Evolutionary conservation across 2,888 invertebrate genomes (phyloP).

Genomic region (Hecatera dysodea): DNA sequence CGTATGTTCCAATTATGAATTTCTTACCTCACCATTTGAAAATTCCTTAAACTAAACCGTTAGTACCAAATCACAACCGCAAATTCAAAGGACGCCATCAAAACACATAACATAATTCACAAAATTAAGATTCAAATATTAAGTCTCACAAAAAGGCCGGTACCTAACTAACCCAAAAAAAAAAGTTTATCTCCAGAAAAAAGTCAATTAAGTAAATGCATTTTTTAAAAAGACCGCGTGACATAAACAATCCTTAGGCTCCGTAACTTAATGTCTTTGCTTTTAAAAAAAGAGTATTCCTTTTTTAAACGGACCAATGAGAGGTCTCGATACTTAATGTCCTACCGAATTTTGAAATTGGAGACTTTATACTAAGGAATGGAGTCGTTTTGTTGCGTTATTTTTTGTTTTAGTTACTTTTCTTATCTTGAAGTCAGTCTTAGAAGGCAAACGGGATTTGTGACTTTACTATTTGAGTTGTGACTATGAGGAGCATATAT

Average conservation of each 20-base stretch:
- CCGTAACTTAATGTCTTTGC: conserved; percentile 68
- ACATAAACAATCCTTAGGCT: conserved; percentile 68
- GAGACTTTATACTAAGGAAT: conserved; percentile 71
- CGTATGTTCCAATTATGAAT: too few species aligned
- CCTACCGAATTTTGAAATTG: conserved; percentile 87
- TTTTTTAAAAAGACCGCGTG: conserved; percentile 68
- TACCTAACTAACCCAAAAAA: conserved; percentile 37
- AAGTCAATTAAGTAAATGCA: conserved; percentile 68
- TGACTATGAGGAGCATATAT: neutral
- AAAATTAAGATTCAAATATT: conserved; percentile 55
- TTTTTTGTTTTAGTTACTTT: conserved; percentile 35
- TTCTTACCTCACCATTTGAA: neutral
- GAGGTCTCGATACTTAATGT: conserved; percentile 83
- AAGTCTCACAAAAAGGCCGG: conserved; percentile 32
- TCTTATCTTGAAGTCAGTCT: conserved; percentile 6
- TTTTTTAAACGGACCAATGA: conserved; percentile 86
- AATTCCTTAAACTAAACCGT: conserved; percentile 16
- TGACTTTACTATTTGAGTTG: too few species aligned
- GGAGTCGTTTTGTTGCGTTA: conserved; percentile 45
- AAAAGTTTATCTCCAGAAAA: conserved; percentile 51
- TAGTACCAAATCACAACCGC: neutral
- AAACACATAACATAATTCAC: conserved; percentile 51
- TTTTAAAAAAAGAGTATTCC: conserved; percentile 73
- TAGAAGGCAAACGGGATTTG: neutral
- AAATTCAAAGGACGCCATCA: conserved; percentile 24